These are phyloP conservation scores for Bothrops jararaca DNA, from an alignment of 2,113 vertebrate genomes.

Conservation along the genomic window DNA sequence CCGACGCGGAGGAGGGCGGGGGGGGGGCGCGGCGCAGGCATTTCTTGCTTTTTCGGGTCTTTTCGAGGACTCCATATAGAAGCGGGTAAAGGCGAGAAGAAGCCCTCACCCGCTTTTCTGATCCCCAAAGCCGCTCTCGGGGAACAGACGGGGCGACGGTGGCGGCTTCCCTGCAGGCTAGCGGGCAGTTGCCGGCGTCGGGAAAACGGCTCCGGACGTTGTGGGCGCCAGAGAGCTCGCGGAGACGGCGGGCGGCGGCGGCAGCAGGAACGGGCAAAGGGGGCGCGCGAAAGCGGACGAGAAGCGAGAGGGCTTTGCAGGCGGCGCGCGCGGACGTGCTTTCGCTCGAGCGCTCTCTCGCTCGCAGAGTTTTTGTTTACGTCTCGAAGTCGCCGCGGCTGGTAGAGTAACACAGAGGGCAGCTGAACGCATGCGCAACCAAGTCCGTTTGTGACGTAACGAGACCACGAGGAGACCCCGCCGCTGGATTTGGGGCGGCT, in stretches of 20 bases:
- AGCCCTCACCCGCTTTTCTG: background rate
- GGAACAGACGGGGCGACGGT: background rate
- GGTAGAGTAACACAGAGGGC: background rate
- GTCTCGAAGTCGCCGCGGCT: conserved; percentile 15
- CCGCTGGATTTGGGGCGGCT: background rate
- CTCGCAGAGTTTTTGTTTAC: conserved; percentile 56
- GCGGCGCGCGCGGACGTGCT: background rate
- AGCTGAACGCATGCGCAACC: background rate
- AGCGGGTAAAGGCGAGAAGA: background rate
- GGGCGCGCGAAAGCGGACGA: conserved; percentile 6
- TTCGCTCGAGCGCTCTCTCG: background rate
- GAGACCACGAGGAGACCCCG: too few species aligned
- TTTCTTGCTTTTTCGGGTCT: background rate
- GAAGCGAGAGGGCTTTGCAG: conserved; percentile 5
- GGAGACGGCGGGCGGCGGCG: background rate
- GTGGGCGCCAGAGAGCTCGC: conserved; percentile 19
- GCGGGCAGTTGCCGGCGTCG: background rate
- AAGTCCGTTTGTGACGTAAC: background rate
- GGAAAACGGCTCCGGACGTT: conserved; percentile 29
- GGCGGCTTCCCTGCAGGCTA: background rate
- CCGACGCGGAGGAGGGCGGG: too few species aligned
- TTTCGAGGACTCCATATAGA: background rate
- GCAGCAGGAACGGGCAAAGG: conserved; percentile 9
- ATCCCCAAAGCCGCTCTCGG: background rate
- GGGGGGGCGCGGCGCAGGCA: background rate